Evolutionary conservation across 2,113 vertebrate species (phyloP).

Genomic region (Anoplopoma fimbria): DNA sequence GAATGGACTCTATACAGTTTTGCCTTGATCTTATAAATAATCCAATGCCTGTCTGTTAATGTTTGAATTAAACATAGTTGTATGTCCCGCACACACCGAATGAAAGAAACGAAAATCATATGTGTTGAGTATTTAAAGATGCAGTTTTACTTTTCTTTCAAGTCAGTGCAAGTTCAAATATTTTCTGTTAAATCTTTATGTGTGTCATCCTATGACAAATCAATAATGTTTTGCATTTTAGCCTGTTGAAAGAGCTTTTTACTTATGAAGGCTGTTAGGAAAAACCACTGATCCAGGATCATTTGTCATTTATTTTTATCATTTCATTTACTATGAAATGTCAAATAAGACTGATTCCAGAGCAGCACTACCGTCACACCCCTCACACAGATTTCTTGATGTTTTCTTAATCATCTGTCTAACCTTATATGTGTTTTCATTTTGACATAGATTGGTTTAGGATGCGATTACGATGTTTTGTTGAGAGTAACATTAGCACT

Average conservation of each 20-base stretch:
- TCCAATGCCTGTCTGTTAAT: slow-evolving; percentile 62
- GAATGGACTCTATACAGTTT: slow-evolving; percentile 47
- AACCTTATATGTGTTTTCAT: neutral
- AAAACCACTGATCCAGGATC: neutral
- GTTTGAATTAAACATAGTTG: slow-evolving; percentile 45
- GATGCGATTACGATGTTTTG: slow-evolving; percentile 19
- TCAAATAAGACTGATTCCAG: slow-evolving; percentile 9
- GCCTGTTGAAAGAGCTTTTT: slow-evolving; percentile 1
- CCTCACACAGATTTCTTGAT: neutral
- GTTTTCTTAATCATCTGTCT: neutral
- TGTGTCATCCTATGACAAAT: neutral
- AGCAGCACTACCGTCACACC: slow-evolving; percentile 9
- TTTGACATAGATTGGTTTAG: neutral
- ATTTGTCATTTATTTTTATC: neutral
- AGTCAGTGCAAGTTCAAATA: neutral
- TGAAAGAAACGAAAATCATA: slow-evolving; percentile 24
- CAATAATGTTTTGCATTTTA: neutral
- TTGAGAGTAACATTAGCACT: slow-evolving; percentile 46
- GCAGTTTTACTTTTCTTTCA: slow-evolving; percentile 14
- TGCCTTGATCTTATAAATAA: slow-evolving; percentile 60
- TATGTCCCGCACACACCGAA: slow-evolving; percentile 42
- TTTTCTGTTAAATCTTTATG: neutral
- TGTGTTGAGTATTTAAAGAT: slow-evolving; percentile 27
- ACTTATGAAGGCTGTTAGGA: slow-evolving; percentile 8
- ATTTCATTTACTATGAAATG: slow-evolving; percentile 1